Conservation (phyloP, 2,113 vertebrate species). For the Sinocyclocheilus grahami region DNA sequence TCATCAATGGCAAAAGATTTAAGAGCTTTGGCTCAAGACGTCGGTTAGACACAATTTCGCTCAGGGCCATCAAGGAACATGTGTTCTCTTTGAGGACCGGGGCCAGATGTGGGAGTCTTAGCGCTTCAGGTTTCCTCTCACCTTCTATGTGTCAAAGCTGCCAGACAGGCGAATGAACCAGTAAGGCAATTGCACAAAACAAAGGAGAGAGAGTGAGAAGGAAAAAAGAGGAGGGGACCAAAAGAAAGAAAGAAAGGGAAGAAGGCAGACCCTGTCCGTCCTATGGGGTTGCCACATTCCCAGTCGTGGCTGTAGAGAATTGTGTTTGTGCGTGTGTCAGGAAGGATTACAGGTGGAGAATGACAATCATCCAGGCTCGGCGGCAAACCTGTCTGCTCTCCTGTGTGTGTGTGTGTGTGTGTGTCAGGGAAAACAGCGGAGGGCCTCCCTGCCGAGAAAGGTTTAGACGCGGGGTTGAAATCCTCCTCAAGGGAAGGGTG, state of each 20-base stretch:
- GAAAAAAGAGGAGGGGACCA: not conserved
- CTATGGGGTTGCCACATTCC: slow-evolving; percentile 16
- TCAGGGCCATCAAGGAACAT: slow-evolving; percentile 68
- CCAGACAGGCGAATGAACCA: slow-evolving; percentile 18
- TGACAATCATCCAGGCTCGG: slow-evolving; percentile 47
- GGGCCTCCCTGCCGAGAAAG: slow-evolving; percentile 60
- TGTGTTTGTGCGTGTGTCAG: slow-evolving; percentile 49
- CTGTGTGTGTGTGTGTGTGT: not conserved
- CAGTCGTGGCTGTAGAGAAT: slow-evolving; percentile 22
- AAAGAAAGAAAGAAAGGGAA: slow-evolving; percentile 48
- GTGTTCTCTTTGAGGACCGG: slow-evolving; percentile 58
- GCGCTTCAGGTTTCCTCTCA: slow-evolving; percentile 55
- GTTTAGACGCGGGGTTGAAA: slow-evolving; percentile 59
- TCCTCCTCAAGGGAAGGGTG: slow-evolving; percentile 64
- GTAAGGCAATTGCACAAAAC: slow-evolving; percentile 1
- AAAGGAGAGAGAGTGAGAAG: slow-evolving; percentile 10
- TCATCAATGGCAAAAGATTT: slow-evolving; percentile 66
- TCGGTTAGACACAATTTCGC: slow-evolving; percentile 68
- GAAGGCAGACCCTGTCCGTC: not conserved
- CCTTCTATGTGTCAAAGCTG: slow-evolving; percentile 45
- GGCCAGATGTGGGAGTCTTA: slow-evolving; percentile 67
- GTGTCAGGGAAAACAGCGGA: slow-evolving; percentile 44
- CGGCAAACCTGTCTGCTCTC: slow-evolving; percentile 28
- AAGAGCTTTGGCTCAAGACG: slow-evolving; percentile 61
- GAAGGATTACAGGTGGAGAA: slow-evolving; percentile 52